Conservation (phyloP, 2,888 invertebrate species). For the Amiota communis region DNA sequence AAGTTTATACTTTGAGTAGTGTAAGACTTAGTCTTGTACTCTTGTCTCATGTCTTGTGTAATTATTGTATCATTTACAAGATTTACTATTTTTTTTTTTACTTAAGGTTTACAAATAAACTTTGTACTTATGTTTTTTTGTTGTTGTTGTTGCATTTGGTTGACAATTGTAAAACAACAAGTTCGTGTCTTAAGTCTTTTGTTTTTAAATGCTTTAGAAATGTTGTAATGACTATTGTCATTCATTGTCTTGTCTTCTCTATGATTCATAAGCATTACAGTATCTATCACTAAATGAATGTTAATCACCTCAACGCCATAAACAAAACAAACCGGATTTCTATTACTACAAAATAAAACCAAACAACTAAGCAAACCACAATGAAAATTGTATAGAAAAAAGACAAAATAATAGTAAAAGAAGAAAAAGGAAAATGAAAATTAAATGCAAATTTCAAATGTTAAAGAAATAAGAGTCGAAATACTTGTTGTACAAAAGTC, state of each 20-base stretch:
- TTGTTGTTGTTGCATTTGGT: not conserved
- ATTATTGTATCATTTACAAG: slow-evolving; percentile 3
- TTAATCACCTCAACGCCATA: not conserved
- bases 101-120: slow-evolving; percentile 9
- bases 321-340: slow-evolving; percentile 21
- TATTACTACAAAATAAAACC: not conserved
- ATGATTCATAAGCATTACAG: not conserved
- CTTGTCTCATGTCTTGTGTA: slow-evolving; percentile 10
- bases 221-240: not conserved
- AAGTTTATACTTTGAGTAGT: too few species aligned
- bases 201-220: slow-evolving; percentile 23
- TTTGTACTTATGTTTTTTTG: slow-evolving; percentile 41
- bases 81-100: not conserved
- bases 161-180: slow-evolving; percentile 13
- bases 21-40: not conserved
- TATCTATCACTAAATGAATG: not conserved
- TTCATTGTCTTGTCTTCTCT: not conserved
- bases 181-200: slow-evolving; percentile 43
- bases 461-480: not conserved
- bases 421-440: slow-evolving; percentile 2
- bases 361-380: slow-evolving; percentile 8
- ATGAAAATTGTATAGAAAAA: not conserved
- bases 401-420: not conserved
- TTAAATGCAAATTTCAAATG: not conserved
- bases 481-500: too few species aligned